Conservation (phyloP, 1,140 invertebrate species). For the Calephelis virginiensis region DNA sequence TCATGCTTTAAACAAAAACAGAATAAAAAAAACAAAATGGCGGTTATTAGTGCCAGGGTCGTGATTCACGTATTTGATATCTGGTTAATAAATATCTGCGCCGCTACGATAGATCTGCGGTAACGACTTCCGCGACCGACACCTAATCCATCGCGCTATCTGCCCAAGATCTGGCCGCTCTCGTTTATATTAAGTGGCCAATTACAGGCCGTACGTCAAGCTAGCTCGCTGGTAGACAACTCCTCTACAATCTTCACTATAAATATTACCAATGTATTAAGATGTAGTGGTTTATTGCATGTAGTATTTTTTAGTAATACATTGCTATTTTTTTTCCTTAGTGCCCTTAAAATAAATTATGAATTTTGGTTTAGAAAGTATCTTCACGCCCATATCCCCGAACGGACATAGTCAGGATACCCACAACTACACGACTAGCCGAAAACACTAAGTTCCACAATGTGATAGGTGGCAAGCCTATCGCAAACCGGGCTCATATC, state of each 20-base stretch:
- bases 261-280: background rate
- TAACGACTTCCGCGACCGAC: constrained; percentile 23
- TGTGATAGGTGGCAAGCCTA: too few species aligned
- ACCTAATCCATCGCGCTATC: constrained; percentile 22
- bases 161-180: background rate
- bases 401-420: too few species aligned
- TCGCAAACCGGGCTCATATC: too few species aligned
- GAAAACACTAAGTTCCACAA: too few species aligned
- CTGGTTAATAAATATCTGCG: constrained; percentile 21
- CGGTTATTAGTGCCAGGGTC: constrained; percentile 5
- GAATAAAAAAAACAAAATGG: background rate
- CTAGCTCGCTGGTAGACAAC: background rate
- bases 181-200: constrained; percentile 19
- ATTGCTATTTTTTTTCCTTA: too few species aligned
- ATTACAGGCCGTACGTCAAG: constrained; percentile 19
- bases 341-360: too few species aligned
- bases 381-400: too few species aligned
- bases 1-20: too few species aligned
- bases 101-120: constrained; percentile 13
- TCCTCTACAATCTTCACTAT: background rate
- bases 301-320: too few species aligned
- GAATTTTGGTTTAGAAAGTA: too few species aligned
- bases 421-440: too few species aligned
- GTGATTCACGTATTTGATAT: constrained; percentile 14
- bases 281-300: too few species aligned